Evolutionary conservation across 2,113 vertebrate species (phyloP), one percentile per base, ranked within the genome.

Genomic region (Neolamprologus variostigma): DNA sequence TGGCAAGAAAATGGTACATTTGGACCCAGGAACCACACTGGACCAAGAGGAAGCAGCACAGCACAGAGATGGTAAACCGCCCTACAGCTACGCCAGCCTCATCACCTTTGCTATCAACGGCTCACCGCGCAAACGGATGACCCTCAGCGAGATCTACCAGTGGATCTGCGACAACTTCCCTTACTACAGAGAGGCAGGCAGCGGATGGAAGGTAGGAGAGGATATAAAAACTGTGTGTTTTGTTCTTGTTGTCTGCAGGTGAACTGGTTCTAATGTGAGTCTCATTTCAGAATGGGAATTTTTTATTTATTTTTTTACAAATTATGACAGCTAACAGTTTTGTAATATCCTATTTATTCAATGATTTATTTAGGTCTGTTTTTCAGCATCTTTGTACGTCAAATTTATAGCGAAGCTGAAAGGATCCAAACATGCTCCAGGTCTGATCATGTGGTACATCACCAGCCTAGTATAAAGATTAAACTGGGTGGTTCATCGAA

Each of bases 91-190:
- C 28, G 98, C 98, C 95, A 98, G 97, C 94, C 97, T 98, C 93
- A 98, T 98, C 91, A 98, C 98, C 80, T 98, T 98, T 35, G 98
- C 98, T 89, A 98, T 98, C 95, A 98, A 98, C 84, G 97, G 97
- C 92, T 98, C 98, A 8, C 97, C 97, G 5, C 97, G 97, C 94
- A 98, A 98, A 96, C 97, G 97, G 93, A 98, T 98, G 98, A 98
- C 98, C 88, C 97, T 98, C 87, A 98, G 98, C 89, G 98, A 98
- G 95, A 98, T 98, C 96, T 98, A 98, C 93, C 97, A 98, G 92
- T 96, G 95, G 94, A 96, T 96, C 91, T 96, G 95, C 51, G 95
- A 98, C 96, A 98, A 98, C 95, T 98, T 98, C 86, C 98, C 98
- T 6, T 98, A 98, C 95, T 98, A 98, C 95, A 94, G 97, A 93